Evolutionary conservation across 30 jellyfish, hydroid and myxozoan genomes (phyloP).

Genomic region (Chironex yamaguchii): DNA sequence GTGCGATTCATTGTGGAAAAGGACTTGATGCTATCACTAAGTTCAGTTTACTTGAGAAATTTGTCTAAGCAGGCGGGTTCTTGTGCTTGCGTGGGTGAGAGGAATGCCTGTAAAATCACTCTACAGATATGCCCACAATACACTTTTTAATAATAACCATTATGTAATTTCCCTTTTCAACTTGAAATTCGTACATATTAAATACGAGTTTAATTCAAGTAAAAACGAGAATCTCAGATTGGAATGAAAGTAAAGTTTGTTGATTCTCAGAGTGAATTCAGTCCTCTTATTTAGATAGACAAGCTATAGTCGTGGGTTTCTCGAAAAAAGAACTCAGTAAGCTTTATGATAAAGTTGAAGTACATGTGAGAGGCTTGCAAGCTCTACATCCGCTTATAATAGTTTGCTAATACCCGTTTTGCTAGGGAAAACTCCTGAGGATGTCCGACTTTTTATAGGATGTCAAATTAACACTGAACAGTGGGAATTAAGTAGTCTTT

Average conservation of each 20-base stretch:
- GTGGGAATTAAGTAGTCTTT: constrained; percentile 2
- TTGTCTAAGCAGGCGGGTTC: not conserved
- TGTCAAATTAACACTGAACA: not conserved
- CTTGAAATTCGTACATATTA: no score
- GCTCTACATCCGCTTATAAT: constrained; percentile 31
- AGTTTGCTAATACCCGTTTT: constrained; percentile 22
- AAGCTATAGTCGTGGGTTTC: no score
- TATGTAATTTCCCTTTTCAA: no score
- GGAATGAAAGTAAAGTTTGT: no score
- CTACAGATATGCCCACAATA: no score
- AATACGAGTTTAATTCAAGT: no score
- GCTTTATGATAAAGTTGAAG: constrained; percentile 5
- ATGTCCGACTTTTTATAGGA: constrained; percentile 15
- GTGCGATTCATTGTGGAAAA: constrained; percentile 13
- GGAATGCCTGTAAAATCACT: no score
- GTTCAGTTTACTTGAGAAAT: constrained; percentile 27
- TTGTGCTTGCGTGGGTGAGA: constrained; percentile 21
- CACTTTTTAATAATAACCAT: no score
- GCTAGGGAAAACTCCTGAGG: constrained; percentile 17
- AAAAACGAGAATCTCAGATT: no score
- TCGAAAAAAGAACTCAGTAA: not conserved
- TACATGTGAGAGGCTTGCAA: constrained; percentile 31
- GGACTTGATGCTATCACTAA: constrained; percentile 26
- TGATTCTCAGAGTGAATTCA: no score
- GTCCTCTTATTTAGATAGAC: no score